Base-by-base conservation (phyloP, 2,888 invertebrate species). In the Thereva nobilitata region DNA sequence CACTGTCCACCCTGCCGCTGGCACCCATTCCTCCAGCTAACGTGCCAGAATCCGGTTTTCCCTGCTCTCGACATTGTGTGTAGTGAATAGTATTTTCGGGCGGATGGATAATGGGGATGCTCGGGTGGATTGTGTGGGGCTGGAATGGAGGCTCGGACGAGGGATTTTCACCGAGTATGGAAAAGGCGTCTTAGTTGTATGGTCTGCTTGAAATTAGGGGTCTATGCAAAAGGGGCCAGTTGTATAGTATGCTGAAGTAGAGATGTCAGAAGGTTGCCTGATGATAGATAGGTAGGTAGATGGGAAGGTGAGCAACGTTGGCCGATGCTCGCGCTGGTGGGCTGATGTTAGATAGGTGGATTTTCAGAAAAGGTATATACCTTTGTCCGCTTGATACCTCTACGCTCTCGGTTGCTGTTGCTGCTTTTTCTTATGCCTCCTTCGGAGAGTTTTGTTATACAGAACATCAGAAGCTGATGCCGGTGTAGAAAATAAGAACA, bases 181-280 rank as follows among this genome's bases (percentile, higher is more conserved):
- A 66, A 57, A 61, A 54, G 63, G 66, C 68, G 66, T 68, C 68
- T 68, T 68, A 66, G 68, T 66, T 23, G 66, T 63, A 57, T 68
- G 68, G 68, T 66, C 54, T 66, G 66, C 57, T 66, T 65, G 68
- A 66, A 66, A 66, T 66, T 68, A 56, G 68, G 66, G 45, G 38
- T 57, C 55, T 68, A 67, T 68, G 68, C 66, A 68, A 68, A 64
- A 66, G 66, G 66, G 63, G 50, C 23, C 66, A 37, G 56, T 42
- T 40, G 59, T 56, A 57, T 47, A 23, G 50, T 44, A 54, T 53
- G 59, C 49, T 50, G 12, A 37, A 47, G 65, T 59, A 56, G 54
- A 52, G 53, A 64, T 44, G 64, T 56, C 64, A 65, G 49, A 44
- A 64, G 56, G 68, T 53, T 53, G 67, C 44, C 44, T 45, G 52